Evolutionary conservation across 1,140 invertebrate genomes (phyloP), one percentile per base, ranked within the genome.

Genomic region (Asobara japonica): DNA sequence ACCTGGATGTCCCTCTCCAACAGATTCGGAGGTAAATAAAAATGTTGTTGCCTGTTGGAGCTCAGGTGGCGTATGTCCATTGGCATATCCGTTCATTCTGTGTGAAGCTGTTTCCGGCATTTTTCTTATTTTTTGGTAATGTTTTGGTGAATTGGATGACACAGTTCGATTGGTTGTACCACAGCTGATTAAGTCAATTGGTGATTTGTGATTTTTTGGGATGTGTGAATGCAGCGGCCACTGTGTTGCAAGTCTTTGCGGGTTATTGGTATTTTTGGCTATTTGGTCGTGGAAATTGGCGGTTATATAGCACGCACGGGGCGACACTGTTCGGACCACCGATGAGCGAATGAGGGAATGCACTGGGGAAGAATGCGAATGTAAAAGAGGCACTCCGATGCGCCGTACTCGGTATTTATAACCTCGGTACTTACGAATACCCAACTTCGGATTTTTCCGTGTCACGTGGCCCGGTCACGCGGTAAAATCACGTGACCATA

Each of bases 1-100:
- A 95, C 94, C 94, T 90, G 98, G 97, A 90, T 99, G 98, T 80
- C 98, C 98, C 89, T 99, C 98, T 80, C 97, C 97, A 66, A 99
- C 98, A 62, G 97, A 99, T 90, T 99, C 98, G 22, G 97, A 99
- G 60, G 98, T 99, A 88, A 99, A 99, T 30, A 99, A 91, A 88
- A 99, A 99, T 78, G 93, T 92, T 79, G 95, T 94, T 80, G 92
- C 93, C 86, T 95, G 93, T 80, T 93, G 92, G 83, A 94, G 91
- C 82, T 95, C 94, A 27, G 89, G 87, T 75, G 89, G 88, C 82
- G 89, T 88, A 86, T 93, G 91, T 75, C 94, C 93, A 87, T 94
- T 94, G 69, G 90, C 88, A 83, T 92, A 93, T 85, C 93, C 93
- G 89, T 94, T 94, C 86, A 91, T 92, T 77, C 87, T 84, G 85